Evolutionary conservation across 2,888 invertebrate species (phyloP).

Genomic region (Aspidapion aeneum): DNA sequence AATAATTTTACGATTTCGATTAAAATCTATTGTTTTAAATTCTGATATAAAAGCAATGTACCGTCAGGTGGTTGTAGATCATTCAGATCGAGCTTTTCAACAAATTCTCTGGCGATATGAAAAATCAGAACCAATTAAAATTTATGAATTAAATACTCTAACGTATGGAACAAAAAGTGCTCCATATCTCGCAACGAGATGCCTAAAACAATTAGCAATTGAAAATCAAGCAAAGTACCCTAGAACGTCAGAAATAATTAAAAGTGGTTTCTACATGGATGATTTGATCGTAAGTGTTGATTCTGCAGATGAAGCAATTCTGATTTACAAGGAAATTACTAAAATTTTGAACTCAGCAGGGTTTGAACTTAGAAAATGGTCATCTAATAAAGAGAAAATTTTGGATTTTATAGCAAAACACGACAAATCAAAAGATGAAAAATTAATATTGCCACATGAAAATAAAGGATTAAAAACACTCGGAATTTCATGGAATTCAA

Average conservation of each 20-base stretch:
- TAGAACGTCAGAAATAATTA: slow-evolving; percentile 14
- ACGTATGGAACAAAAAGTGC: slow-evolving; percentile 21
- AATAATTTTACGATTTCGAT: background rate
- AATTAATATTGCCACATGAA: slow-evolving; percentile 6
- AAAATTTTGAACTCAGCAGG: too few species aligned
- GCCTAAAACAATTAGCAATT: too few species aligned
- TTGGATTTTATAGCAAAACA: background rate
- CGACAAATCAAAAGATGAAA: background rate
- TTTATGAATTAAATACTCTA: slow-evolving; percentile 19
- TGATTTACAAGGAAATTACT: too few species aligned
- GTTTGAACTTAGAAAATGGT: slow-evolving; percentile 23
- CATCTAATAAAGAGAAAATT: slow-evolving; percentile 15
- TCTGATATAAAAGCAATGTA: background rate
- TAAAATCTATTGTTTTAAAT: background rate
- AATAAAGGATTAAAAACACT: slow-evolving; percentile 13
- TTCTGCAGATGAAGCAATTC: too few species aligned
- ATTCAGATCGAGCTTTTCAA: background rate
- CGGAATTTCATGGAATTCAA: slow-evolving; percentile 5
- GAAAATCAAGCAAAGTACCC: slow-evolving; percentile 14
- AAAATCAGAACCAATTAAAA: slow-evolving; percentile 10
- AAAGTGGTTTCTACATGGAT: too few species aligned
- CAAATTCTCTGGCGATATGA: background rate
- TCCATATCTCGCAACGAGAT: too few species aligned
- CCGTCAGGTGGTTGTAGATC: background rate
- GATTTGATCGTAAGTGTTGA: too few species aligned